Percentiles rank a stretch among this genome's conserved stretches.
phyloP scores from a whole-genome alignment of 1,140 invertebrate genomes.

The Anagrus nilaparvatae region DNA sequence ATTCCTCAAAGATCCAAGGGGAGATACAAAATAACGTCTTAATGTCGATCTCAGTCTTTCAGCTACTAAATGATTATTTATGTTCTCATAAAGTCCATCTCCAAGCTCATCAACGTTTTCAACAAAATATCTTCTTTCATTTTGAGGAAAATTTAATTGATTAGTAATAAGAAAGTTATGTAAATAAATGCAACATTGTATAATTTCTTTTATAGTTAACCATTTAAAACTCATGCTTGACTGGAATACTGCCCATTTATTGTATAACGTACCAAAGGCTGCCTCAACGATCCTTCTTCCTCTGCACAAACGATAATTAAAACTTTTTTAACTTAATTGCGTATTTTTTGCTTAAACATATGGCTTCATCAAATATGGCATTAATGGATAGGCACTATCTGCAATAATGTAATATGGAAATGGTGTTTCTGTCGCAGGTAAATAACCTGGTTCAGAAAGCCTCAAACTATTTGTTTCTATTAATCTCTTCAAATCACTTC shows the following conservation, averaged over 20 bases:
- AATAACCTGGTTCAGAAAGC: background rate
- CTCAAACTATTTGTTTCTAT: background rate
- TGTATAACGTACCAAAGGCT: background rate
- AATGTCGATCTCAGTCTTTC: too few relatives aligned
- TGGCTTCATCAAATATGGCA: background rate
- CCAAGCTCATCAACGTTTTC: too few relatives aligned
- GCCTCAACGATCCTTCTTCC: background rate
- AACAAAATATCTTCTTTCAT: too few relatives aligned
- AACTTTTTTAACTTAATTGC: background rate
- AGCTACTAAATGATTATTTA: too few relatives aligned
- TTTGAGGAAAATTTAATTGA: too few relatives aligned
- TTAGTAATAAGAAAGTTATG: conserved; percentile 1
- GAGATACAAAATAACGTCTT: too few relatives aligned
- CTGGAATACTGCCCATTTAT: background rate
- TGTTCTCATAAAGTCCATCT: too few relatives aligned
- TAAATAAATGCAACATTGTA: background rate
- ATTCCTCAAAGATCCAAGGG: too few relatives aligned
- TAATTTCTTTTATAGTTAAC: background rate
- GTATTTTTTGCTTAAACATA: background rate
- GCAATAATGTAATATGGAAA: background rate
- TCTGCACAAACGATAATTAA: background rate
- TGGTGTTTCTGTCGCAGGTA: background rate
- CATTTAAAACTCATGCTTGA: background rate
- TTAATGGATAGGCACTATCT: background rate
- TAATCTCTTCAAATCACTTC: background rate